A percentile compares a stretch with the other conserved stretches of the same genome.
Evolutionary conservation across 2,113 vertebrate species (phyloP).

Genomic region (Elephantulus edwardii): DNA sequence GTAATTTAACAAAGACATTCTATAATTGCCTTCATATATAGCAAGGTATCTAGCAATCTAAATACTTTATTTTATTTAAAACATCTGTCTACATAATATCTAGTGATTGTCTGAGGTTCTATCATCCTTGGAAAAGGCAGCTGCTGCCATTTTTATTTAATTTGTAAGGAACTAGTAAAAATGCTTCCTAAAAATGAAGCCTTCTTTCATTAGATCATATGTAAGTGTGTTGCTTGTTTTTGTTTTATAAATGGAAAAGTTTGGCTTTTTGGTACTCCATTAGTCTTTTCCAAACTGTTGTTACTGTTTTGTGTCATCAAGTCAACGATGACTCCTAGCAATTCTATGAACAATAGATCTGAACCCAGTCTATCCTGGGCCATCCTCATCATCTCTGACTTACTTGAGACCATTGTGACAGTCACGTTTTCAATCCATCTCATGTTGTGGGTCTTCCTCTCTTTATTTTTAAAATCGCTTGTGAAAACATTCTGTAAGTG

Average conservation of each 20-base stretch:
- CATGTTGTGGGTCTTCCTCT: too few relatives aligned
- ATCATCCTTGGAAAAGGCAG: conserved; percentile 82
- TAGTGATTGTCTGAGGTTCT: conserved; percentile 81
- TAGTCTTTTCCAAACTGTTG: conserved; percentile 76
- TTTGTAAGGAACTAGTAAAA: conserved; percentile 82
- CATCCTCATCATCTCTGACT: too few relatives aligned
- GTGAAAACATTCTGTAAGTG: conserved; percentile 70
- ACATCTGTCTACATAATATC: conserved; percentile 86
- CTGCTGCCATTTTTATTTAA: conserved; percentile 85
- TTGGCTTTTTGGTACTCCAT: conserved; percentile 79
- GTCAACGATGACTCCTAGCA: too few relatives aligned
- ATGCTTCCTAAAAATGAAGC: conserved; percentile 80
- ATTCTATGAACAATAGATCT: too few relatives aligned
- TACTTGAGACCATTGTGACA: too few relatives aligned
- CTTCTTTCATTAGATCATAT: conserved; percentile 76
- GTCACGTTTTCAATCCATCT: too few relatives aligned
- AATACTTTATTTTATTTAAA: conserved; percentile 89
- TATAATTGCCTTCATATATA: conserved; percentile 89
- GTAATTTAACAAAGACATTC: conserved; percentile 87
- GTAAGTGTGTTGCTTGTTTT: conserved; percentile 54
- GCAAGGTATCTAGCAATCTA: conserved; percentile 86
- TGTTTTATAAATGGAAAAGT: conserved; percentile 73
- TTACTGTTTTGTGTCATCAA: too few relatives aligned
- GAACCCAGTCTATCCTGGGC: too few relatives aligned
- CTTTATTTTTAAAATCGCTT: conserved; percentile 52